These are phyloP conservation scores for Coenonympha glycerion DNA, from an alignment of 2,888 invertebrate species.

Conservation along the genomic window DNA sequence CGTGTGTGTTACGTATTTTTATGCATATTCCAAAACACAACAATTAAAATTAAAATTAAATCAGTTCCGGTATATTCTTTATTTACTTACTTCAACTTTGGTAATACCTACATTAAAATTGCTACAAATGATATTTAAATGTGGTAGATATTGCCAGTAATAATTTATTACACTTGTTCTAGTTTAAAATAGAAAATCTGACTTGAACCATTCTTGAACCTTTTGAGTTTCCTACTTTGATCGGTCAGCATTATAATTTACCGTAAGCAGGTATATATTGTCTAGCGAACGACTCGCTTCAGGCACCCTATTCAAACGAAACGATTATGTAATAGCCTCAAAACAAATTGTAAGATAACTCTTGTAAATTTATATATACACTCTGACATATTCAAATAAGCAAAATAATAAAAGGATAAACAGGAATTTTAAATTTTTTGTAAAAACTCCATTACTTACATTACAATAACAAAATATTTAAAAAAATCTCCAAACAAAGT, in stretches of 20 bases:
- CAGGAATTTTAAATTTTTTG: too few relatives aligned
- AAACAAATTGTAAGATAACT: background rate
- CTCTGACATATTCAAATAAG: too few relatives aligned
- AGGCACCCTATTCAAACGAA: conserved; percentile 6
- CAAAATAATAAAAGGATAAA: too few relatives aligned
- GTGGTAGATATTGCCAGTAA: background rate
- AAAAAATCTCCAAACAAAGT: too few relatives aligned
- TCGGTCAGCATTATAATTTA: conserved; percentile 12
- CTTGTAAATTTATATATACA: background rate
- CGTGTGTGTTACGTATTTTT: too few relatives aligned
- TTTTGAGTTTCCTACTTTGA: conserved; percentile 8
- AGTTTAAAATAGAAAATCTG: background rate
- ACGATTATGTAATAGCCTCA: conserved; percentile 4
- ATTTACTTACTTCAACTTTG: too few relatives aligned
- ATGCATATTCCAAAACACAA: too few relatives aligned
- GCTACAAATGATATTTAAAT: background rate
- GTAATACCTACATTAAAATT: too few relatives aligned
- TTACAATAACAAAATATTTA: too few relatives aligned
- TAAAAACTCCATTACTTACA: too few relatives aligned
- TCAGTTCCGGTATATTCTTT: too few relatives aligned
- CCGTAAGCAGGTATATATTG: conserved; percentile 16
- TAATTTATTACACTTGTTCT: background rate
- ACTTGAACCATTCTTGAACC: background rate
- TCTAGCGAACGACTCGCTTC: conserved; percentile 15
- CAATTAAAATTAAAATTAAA: too few relatives aligned